These are phyloP conservation scores for Hafferia zeledoni DNA, from an alignment of 2,797 vertebrate species.

Conservation along the genomic window DNA sequence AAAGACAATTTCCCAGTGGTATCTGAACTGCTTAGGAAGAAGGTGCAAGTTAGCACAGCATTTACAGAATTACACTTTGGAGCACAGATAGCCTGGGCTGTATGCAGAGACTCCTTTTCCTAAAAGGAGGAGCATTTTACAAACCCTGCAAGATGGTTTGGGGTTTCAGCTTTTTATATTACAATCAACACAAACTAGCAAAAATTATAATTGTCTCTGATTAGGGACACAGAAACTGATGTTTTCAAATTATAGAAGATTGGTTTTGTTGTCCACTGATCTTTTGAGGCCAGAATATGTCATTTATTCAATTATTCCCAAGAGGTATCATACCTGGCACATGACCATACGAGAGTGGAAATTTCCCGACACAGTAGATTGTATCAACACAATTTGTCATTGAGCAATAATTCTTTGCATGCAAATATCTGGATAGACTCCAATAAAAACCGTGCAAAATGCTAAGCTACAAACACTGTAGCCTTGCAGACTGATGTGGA, in stretches of 20 bases:
- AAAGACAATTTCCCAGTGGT: not conserved
- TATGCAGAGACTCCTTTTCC: not conserved
- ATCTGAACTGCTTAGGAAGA: not conserved
- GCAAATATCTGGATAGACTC: conserved; percentile 19
- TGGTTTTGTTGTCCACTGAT: not conserved
- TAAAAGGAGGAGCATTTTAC: not conserved
- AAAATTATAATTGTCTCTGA: rapidly evolving
- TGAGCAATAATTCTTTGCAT: conserved; percentile 57
- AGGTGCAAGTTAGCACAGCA: not conserved
- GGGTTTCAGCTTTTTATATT: not conserved
- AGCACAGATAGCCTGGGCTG: rapidly evolving
- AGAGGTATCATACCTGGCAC: conserved; percentile 25
- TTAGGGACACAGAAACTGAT: not conserved
- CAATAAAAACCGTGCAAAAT: conserved; percentile 38
- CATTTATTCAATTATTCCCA: not conserved
- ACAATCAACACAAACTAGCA: not conserved
- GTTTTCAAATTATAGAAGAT: not conserved
- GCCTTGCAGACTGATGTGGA: conserved; percentile 19
- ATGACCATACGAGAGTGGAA: not conserved
- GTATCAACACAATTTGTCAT: conserved; percentile 44
- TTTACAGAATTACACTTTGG: not conserved
- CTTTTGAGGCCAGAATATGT: not conserved
- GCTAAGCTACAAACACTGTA: not conserved
- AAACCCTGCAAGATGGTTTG: not conserved
- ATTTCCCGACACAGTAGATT: conserved; percentile 18